Evolutionary conservation across 2,888 invertebrate species (phyloP), one percentile per base, ranked within the genome.

Genomic region (Synanthedon tipuliformis): DNA sequence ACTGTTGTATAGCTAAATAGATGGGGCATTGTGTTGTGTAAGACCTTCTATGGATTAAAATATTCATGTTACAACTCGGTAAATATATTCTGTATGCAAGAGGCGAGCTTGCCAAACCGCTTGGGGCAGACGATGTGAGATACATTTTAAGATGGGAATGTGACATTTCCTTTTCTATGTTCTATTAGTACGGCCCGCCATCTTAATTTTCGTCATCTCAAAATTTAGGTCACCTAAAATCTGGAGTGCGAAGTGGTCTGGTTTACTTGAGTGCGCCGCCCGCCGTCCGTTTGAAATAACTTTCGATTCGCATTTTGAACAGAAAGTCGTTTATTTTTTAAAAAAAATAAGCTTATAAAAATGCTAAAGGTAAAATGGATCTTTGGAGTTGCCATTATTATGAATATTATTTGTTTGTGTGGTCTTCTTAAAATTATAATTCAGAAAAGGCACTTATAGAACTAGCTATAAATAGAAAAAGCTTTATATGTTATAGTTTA

Each of bases 41-140:
- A 52, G 27, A 45, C 48, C 49, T 53, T 49, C 55, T 52, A 54
- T 51, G 53, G 55, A 59, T 60, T 68, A 61, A 62, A 68, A 66
- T 66, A 65, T 67, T 68, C 66, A 67, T 65, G 61, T 52, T 51
- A 51, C 51, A 45, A 53, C 57, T 51, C 54, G 54, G 54, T 53
- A 54, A 63, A 65, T 64, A 65, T 64, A 64, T 65, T 61, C 62
- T 61, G 56, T 59, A 63, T 65, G 60, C 66, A 58, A 52, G 56
- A 57, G 55, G 54, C 57, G 53, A 54, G 57, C 41, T 51, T 55
- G 51, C 50, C 13, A 45, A 45, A 15, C 34, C 40, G 53, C 51
- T n/a, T 41, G 57, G 54, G 52, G 40, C 50, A 53, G 45, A 41
- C 53, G 51, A 51, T 53, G 52, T 41, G 56, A 53, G 56, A 54